Percentiles rank a stretch among this genome's conserved stretches.
Evolutionary conservation across 2,113 vertebrate genomes (phyloP).

Genomic region (Callopanchax toddi): DNA sequence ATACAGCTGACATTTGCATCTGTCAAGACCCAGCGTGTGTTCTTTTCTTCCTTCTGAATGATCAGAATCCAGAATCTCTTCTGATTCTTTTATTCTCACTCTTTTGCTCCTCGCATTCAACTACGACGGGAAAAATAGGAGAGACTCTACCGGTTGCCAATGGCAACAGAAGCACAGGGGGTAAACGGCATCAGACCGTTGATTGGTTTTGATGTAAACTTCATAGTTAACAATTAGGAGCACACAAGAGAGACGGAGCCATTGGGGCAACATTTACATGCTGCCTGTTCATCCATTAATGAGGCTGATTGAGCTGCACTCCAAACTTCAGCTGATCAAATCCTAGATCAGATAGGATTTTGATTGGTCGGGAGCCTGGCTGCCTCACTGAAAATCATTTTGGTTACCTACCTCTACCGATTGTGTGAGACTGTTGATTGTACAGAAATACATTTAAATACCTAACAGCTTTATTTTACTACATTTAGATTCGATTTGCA

Average conservation of each 20-base stretch:
- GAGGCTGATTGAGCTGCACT: constrained; percentile 47
- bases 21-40: constrained; percentile 38
- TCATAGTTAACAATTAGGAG: constrained; percentile 60
- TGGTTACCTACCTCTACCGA: constrained; percentile 16
- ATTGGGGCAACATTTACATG: constrained; percentile 44
- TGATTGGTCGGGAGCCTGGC: constrained; percentile 28
- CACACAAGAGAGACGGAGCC: constrained; percentile 23
- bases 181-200: constrained; percentile 37
- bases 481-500: too few relatives aligned
- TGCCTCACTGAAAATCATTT: constrained; percentile 46
- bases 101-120: constrained; percentile 37
- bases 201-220: constrained; percentile 66
- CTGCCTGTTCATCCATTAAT: constrained; percentile 53
- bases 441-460: too few relatives aligned
- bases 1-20: constrained; percentile 57
- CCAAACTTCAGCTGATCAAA: constrained; percentile 34
- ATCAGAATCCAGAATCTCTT: constrained; percentile 46
- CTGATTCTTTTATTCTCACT: constrained; percentile 34
- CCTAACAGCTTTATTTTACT: too few relatives aligned
- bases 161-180: constrained; percentile 52
- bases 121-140: constrained; percentile 3
- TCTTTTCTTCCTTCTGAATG: constrained; percentile 41
- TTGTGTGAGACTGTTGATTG: too few relatives aligned
- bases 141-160: constrained; percentile 56
- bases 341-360: constrained; percentile 19